Evolutionary conservation across 2,888 invertebrate species (phyloP).

Genomic region (Tanytarsus gracilentus): DNA sequence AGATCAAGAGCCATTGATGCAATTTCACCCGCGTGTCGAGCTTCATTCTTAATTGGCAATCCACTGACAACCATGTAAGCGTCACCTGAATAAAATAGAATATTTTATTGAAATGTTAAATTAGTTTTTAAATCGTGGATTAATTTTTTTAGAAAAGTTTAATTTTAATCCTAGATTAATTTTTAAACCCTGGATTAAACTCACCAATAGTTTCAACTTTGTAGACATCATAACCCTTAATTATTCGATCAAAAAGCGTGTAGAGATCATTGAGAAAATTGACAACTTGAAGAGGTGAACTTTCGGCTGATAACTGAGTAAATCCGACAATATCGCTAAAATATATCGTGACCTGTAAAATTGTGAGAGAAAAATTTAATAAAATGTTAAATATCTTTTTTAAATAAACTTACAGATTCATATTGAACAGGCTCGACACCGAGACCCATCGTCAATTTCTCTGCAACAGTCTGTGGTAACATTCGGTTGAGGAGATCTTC

Average conservation of each 20-base stretch:
- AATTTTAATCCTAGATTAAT: neutral
- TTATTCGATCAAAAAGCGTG: slow-evolving; percentile 92
- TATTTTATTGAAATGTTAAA: neutral
- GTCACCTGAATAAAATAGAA: slow-evolving; percentile 32
- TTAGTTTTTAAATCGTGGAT: slow-evolving; percentile 42
- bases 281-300: slow-evolving; percentile 87
- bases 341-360: slow-evolving; percentile 64
- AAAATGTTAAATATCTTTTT: neutral
- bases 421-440: slow-evolving; percentile 90
- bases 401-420: slow-evolving; percentile 56
- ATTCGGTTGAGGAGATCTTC: slow-evolving; percentile 87
- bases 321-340: slow-evolving; percentile 97
- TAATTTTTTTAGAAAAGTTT: slow-evolving; percentile 54
- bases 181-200: slow-evolving; percentile 49
- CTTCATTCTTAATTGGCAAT: slow-evolving; percentile 73
- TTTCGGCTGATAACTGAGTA: slow-evolving; percentile 90
- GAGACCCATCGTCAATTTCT: slow-evolving; percentile 74
- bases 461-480: slow-evolving; percentile 90
- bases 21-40: slow-evolving; percentile 82
- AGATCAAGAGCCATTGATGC: slow-evolving; percentile 88
- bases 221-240: slow-evolving; percentile 94
- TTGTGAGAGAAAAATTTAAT: neutral
- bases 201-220: slow-evolving; percentile 90
- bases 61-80: slow-evolving; percentile 51
- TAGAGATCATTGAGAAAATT: slow-evolving; percentile 96